phyloP scores from a whole-genome alignment of 2,113 vertebrate species.

The Alligator sinensis region DNA sequence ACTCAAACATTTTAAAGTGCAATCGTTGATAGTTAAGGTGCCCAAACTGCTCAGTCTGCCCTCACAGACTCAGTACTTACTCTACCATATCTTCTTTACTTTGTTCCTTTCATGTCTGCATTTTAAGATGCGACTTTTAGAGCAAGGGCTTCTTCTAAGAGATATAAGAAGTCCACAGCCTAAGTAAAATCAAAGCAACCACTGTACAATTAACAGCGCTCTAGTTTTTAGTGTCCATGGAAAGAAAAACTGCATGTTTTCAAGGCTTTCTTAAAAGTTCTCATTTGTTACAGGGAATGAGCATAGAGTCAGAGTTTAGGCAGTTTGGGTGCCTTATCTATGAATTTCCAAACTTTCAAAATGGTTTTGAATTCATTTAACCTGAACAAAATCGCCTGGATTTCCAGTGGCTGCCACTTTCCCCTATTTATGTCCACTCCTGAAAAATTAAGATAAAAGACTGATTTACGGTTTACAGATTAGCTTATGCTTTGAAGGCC shows the following conservation, averaged over 20 bases:
- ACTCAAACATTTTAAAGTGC: neutral
- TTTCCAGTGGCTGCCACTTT: neutral
- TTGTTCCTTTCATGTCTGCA: neutral
- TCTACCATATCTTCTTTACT: neutral
- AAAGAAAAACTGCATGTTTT: neutral
- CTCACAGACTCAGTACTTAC: neutral
- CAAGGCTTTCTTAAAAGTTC: neutral
- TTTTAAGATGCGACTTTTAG: neutral
- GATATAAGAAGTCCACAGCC: neutral
- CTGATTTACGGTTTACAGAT: neutral
- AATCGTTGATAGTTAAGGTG: neutral
- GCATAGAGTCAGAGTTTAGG: neutral
- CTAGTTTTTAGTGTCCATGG: neutral
- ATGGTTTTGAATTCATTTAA: conserved; percentile 1
- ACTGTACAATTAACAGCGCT: neutral
- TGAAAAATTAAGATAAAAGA: neutral
- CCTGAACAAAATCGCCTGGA: neutral
- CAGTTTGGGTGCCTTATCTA: neutral
- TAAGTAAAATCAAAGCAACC: neutral
- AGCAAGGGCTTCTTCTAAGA: neutral
- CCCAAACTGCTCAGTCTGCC: neutral
- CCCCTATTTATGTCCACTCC: neutral
- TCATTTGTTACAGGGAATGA: neutral
- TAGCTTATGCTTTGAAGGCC: neutral
- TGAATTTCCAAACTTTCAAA: neutral